Percentiles rank a stretch among this genome's conserved stretches.
Conservation (phyloP, 2,888 invertebrate genomes). For the Carterocephalus palaemon region DNA sequence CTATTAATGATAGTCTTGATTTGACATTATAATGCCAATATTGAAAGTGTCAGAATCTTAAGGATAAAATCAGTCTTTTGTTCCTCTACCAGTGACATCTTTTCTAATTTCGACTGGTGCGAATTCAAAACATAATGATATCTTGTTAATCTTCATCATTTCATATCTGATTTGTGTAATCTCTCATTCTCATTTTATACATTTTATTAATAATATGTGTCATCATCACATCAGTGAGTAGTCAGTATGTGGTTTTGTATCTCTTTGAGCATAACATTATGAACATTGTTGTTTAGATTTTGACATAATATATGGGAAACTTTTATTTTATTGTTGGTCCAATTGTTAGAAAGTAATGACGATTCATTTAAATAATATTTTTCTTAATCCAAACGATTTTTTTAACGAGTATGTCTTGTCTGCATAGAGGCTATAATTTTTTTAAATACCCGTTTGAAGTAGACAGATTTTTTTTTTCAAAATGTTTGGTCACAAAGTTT, state of each 20-base stretch:
- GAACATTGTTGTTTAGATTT: no score
- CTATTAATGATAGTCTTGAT: no score
- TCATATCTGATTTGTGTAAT: constrained; percentile 13
- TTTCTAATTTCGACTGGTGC: neutral
- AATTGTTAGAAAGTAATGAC: no score
- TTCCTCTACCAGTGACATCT: neutral
- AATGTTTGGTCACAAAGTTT: constrained; percentile 17
- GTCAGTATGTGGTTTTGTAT: no score
- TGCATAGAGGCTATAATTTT: constrained; percentile 21
- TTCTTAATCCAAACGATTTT: constrained; percentile 5
- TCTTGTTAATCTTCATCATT: constrained; percentile 5
- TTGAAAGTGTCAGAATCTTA: constrained; percentile 6
- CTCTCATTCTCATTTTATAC: constrained; percentile 16
- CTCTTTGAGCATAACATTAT: no score
- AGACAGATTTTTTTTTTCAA: constrained; percentile 4
- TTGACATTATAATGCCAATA: no score
- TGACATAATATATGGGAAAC: no score
- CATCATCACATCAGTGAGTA: no score
- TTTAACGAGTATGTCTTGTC: constrained; percentile 11
- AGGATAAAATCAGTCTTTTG: no score
- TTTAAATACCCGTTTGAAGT: constrained; percentile 6
- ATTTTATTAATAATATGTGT: no score
- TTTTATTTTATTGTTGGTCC: no score
- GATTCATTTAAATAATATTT: neutral
- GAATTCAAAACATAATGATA: neutral